Evolutionary conservation across 2,113 vertebrate species (phyloP).

Genomic region (Hippocampus comes): DNA sequence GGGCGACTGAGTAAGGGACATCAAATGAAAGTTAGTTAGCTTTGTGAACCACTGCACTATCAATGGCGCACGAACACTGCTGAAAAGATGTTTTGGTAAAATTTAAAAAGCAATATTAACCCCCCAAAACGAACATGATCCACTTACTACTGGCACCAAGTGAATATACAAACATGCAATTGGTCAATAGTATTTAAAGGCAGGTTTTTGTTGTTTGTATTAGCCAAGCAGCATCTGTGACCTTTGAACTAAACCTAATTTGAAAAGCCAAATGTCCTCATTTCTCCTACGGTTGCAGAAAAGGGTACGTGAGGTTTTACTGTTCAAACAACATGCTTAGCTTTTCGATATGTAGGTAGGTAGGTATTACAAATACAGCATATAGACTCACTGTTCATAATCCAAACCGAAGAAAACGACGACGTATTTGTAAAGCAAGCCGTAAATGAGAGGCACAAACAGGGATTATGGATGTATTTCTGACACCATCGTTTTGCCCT

Average conservation of each 20-base stretch:
- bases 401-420: neutral
- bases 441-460: neutral
- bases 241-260: neutral
- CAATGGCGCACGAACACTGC: neutral
- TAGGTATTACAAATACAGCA: neutral
- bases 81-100: too few species aligned
- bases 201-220: neutral
- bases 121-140: neutral
- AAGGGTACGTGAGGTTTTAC: neutral
- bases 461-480: neutral
- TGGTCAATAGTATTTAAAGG: neutral
- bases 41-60: neutral
- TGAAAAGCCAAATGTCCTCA: neutral
- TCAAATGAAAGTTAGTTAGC: neutral
- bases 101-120: too few species aligned
- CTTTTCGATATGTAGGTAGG: neutral
- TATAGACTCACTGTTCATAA: neutral
- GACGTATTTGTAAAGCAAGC: neutral
- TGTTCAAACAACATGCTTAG: neutral
- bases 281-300: neutral
- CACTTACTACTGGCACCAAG: neutral
- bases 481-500: conserved; percentile 16
- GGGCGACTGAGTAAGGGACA: neutral
- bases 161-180: neutral
- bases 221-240: neutral